Base-by-base conservation (phyloP, 2,888 invertebrate species). In the Phania funesta region DNA sequence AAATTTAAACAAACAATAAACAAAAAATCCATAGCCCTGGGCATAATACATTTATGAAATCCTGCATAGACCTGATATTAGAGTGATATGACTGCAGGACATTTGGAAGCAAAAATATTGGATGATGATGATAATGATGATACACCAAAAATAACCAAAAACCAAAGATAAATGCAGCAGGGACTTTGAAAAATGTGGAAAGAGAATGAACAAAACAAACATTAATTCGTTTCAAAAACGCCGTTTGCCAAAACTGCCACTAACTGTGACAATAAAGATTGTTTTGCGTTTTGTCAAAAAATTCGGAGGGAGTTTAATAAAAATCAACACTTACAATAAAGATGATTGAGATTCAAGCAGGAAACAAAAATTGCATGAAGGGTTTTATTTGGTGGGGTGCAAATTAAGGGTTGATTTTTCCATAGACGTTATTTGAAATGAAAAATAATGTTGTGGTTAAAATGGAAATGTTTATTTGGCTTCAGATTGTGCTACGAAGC, bases 1-100 rank as follows among this genome's bases (percentile, higher is more conserved):
- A 52, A 58, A 60, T 64, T 67, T 1, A 18, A 60, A 32, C 26
- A 16, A 20, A 29, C 16, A n/a, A n/a, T n/a, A 60, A 58, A 13
- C 32, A 8, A 71, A 80, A 68, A 50, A n/a, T 54, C 22, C 18
- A 13, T 41, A 18, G 68, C 78, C 64, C 1, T 9, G 38, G 65
- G 68, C 62, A 64, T 24, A 48, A 68, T 77, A 77, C 68, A 78
- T 68, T 82, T 82, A 78, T 78, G 74, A 77, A 82, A 82, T 78
- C 58, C 70, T 65, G 50, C 22, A 70, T 58, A 74, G 50, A 74
- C 54, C 62, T 41, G 77, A 50, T 76, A 75, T 54, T 65, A 67
- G 56, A 82, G 78, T 78, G 74, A 82, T 74, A 74, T 73, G 77
- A n/a, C 82, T 74, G 64, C 48, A 46, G 64, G 78, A 18, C 38